Evolutionary conservation across 2,797 vertebrate species (phyloP).

Genomic region (Girardinus metallicus): DNA sequence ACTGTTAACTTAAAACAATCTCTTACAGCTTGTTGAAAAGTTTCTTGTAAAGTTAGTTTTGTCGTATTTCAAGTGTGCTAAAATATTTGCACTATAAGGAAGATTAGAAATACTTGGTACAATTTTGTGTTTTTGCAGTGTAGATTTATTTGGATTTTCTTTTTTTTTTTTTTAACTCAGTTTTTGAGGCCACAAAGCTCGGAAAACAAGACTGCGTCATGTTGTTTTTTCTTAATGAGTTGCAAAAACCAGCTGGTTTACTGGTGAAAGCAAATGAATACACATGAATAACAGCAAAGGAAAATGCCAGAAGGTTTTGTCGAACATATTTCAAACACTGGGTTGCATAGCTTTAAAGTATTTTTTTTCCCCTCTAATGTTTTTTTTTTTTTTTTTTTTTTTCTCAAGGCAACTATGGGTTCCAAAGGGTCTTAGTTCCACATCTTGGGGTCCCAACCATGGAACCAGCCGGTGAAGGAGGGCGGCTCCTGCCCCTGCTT

Average conservation of each 20-base stretch:
- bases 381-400: constrained; percentile 7
- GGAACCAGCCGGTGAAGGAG: constrained; percentile 83
- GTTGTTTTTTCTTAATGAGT: background rate
- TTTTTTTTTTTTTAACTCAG: background rate
- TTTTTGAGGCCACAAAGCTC: background rate
- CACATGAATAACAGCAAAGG: background rate
- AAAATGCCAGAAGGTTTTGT: background rate
- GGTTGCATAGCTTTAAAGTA: background rate
- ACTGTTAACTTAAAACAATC: too few relatives aligned
- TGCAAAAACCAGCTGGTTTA: background rate
- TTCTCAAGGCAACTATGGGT: constrained; percentile 22
- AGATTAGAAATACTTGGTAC: too few relatives aligned
- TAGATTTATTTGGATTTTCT: background rate
- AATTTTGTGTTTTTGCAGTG: too few relatives aligned
- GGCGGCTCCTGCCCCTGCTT: constrained; percentile 77
- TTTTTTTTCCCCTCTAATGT: constrained; percentile 6
- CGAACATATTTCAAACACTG: background rate
- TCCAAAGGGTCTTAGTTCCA: constrained; percentile 67
- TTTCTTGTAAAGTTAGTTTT: too few relatives aligned
- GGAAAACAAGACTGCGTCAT: background rate
- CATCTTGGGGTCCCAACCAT: constrained; percentile 77
- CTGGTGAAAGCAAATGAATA: constrained; percentile 1
- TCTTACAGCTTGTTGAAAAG: too few relatives aligned
- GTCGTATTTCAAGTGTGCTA: too few relatives aligned
- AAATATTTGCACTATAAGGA: too few relatives aligned